Evolutionary conservation across 2,797 vertebrate species (phyloP), one percentile per base, ranked within the genome.

Genomic region (Scomberomorus guttatus): DNA sequence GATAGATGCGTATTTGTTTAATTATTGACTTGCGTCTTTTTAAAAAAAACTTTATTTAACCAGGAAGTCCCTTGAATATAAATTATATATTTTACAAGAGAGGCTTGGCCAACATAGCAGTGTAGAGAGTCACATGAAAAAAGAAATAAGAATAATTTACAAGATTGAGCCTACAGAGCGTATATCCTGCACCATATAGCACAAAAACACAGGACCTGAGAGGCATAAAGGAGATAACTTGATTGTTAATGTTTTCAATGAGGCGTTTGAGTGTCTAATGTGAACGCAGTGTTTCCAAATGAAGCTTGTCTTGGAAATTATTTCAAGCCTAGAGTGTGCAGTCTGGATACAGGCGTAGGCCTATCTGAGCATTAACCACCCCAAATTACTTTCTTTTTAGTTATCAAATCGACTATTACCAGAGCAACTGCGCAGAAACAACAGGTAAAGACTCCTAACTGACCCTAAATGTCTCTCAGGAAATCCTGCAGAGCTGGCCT

Each of bases 1-100:
- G 69, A 75, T 29, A 48, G 20, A 42, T 15, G 14, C 3, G 44
- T 48, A 48, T 48, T 48, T 48, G 20, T 17, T 48, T 68, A 68
- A 22, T 14, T 29, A n/a, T 29, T 15, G 13, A 56, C 14, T 13
- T 22, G 4, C 37, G 24, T 57, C 24, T 56, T 67, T 11, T 61
- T 67, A 44, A 4, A 17, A 5, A 12, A 34, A 18, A 15, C 9
- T 57, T 1, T 6, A 20, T 58, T 39, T 15, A 56, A 27, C n/a
- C 59, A 17, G 18, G n/a, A 48, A 22, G 6, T 32, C 4, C 24
- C 22, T 29, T 22, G 9, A 9, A 18, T 5, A 46, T 6, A 6
- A 13, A 57, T 57, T 5, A 18, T 50, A 48, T 66, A 14, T 58
- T 70, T 48, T 56, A 27, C 37, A 44, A 9, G 17, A 2, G 3